These are phyloP conservation scores for Antrozous pallidus DNA, from an alignment of 2,797 vertebrate genomes.

Conservation along the genomic window DNA sequence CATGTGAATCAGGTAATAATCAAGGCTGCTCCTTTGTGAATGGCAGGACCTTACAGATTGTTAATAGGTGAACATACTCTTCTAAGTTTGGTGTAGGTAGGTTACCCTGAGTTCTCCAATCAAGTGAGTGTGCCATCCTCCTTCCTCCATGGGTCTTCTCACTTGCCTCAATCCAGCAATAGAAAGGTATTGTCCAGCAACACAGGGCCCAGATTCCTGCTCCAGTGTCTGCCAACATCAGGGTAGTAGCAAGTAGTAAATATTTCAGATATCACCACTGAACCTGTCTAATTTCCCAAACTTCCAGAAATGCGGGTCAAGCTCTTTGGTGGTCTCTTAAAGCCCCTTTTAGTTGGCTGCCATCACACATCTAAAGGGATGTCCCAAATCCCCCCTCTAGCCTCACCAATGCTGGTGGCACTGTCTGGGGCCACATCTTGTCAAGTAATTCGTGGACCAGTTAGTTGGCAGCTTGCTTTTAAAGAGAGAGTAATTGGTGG, in stretches of 20 bases:
- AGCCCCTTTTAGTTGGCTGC: not conserved
- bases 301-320: not conserved
- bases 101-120: not conserved
- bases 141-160: not conserved
- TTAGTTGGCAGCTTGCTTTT: not conserved
- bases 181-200: not conserved
- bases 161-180: not conserved
- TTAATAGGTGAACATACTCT: not conserved
- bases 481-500: not conserved
- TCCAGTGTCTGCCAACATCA: not conserved
- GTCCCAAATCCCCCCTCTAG: not conserved
- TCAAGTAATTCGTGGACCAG: not conserved
- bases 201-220: not conserved
- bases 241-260: not conserved
- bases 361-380: not conserved
- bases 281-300: not conserved
- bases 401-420: rapidly evolving
- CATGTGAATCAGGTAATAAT: not conserved
- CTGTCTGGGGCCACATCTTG: not conserved
- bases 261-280: not conserved
- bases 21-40: not conserved
- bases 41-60: not conserved
- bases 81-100: not conserved
- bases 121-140: not conserved
- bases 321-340: not conserved